Evolutionary conservation across 2,797 vertebrate genomes (phyloP).

Genomic region (Natrix natrix): DNA sequence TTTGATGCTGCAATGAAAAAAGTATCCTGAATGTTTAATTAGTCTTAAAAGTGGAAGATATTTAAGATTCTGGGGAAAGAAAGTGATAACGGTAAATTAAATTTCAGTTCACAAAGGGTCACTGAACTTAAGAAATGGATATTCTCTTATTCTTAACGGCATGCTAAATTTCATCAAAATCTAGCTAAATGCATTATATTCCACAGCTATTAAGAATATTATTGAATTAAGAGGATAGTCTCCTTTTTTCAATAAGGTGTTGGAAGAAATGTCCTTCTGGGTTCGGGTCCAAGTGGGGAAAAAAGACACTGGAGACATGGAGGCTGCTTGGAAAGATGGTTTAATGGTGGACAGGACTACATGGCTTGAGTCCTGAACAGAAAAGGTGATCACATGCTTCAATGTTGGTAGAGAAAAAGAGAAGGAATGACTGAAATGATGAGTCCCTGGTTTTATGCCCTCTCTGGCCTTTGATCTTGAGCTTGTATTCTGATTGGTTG

Average conservation of each 20-base stretch:
- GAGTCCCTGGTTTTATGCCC: too few relatives aligned
- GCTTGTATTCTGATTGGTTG: too few relatives aligned
- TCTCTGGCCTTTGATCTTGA: too few relatives aligned
- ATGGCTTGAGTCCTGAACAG: too few relatives aligned
- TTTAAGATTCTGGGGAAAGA: not conserved
- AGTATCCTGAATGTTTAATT: not conserved
- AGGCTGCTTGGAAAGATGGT: too few relatives aligned
- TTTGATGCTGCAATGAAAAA: not conserved
- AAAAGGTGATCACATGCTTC: too few relatives aligned
- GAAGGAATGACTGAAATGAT: too few relatives aligned
- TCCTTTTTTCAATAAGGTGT: not conserved
- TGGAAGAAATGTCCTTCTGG: too few relatives aligned
- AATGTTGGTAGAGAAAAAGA: too few relatives aligned
- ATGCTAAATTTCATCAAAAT: slow-evolving; percentile 14
- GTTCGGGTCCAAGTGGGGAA: too few relatives aligned
- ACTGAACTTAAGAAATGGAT: not conserved
- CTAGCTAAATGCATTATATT: not conserved
- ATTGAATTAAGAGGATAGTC: not conserved
- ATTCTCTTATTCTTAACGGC: slow-evolving; percentile 10
- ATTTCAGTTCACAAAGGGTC: slow-evolving; percentile 27
- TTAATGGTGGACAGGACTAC: too few relatives aligned
- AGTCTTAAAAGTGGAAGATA: not conserved
- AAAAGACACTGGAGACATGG: too few relatives aligned
- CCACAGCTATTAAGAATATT: slow-evolving; percentile 16
- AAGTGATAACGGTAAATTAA: not conserved